A percentile compares a stretch with the other conserved stretches of the same genome.
These are phyloP conservation scores for Centropus bengalensis DNA, from an alignment of 2,113 vertebrate genomes.

Conservation along the genomic window DNA sequence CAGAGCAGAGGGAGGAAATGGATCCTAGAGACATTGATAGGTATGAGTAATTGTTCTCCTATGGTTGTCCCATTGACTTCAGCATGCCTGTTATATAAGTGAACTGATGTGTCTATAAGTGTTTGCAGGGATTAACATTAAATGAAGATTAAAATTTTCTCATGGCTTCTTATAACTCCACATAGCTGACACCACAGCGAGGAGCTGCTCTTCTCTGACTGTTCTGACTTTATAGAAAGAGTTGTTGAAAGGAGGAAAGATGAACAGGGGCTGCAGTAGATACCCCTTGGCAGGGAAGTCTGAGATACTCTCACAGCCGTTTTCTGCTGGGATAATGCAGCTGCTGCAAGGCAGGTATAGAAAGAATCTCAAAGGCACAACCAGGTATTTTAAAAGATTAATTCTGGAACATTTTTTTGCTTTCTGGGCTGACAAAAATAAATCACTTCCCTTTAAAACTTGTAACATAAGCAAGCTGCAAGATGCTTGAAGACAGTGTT, in stretches of 20 bases:
- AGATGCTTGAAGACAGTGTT: background rate
- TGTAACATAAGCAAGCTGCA: background rate
- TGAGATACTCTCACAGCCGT: slow-evolving; percentile 23
- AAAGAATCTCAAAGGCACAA: background rate
- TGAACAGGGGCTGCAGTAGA: background rate
- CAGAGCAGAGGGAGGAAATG: slow-evolving; percentile 28
- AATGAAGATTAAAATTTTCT: slow-evolving; percentile 7
- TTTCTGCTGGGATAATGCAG: background rate
- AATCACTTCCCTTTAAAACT: background rate
- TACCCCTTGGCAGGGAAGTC: background rate
- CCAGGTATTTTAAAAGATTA: background rate
- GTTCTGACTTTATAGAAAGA: background rate
- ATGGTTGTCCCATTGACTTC: background rate
- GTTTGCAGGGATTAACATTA: slow-evolving; percentile 2
- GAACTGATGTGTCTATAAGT: background rate
- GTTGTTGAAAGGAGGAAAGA: background rate
- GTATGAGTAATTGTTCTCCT: slow-evolving; percentile 28
- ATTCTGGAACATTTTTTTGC: background rate
- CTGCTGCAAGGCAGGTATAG: background rate
- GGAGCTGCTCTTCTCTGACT: background rate
- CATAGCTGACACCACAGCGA: background rate
- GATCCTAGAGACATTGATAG: background rate
- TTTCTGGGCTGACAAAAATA: background rate
- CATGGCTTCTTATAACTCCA: background rate
- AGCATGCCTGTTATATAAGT: slow-evolving; percentile 3